Conservation (phyloP, 2,888 invertebrate species). For the Acleris laterana region DNA sequence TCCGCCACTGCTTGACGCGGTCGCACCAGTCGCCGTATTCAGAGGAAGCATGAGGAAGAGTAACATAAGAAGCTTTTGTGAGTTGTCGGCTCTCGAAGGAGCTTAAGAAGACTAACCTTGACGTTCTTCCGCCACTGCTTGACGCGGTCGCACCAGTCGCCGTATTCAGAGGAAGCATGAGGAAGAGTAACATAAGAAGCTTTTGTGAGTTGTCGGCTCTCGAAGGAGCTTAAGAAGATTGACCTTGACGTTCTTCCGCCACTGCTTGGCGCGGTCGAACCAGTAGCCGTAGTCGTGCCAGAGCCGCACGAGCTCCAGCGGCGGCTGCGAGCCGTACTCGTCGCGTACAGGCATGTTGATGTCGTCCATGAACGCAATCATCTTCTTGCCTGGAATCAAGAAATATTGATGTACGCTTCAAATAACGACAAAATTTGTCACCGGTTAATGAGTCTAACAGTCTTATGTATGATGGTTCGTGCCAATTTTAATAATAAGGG, state of each 20-base stretch:
- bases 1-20: slow-evolving; percentile 89
- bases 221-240: background rate
- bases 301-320: slow-evolving; percentile 92
- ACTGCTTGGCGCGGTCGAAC: slow-evolving; percentile 93
- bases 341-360: slow-evolving; percentile 97
- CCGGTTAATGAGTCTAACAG: too few relatives aligned
- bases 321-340: slow-evolving; percentile 94
- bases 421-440: too few relatives aligned
- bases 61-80: too few relatives aligned
- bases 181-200: too few relatives aligned
- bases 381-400: slow-evolving; percentile 85
- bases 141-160: slow-evolving; percentile 93
- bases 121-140: slow-evolving; percentile 92
- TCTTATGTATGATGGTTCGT: too few relatives aligned
- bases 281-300: slow-evolving; percentile 96
- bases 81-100: too few relatives aligned
- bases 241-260: slow-evolving; percentile 89
- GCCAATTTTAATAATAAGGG: too few relatives aligned
- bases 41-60: too few relatives aligned
- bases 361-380: slow-evolving; percentile 95
- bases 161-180: slow-evolving; percentile 74
- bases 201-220: too few relatives aligned
- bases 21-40: slow-evolving; percentile 95
- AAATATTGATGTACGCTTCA: background rate
- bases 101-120: slow-evolving; percentile 72